A percentile compares a stretch with the other conserved stretches of the same genome.
phyloP scores from a whole-genome alignment of 2,797 vertebrate species.

The Darevskia mixta region DNA sequence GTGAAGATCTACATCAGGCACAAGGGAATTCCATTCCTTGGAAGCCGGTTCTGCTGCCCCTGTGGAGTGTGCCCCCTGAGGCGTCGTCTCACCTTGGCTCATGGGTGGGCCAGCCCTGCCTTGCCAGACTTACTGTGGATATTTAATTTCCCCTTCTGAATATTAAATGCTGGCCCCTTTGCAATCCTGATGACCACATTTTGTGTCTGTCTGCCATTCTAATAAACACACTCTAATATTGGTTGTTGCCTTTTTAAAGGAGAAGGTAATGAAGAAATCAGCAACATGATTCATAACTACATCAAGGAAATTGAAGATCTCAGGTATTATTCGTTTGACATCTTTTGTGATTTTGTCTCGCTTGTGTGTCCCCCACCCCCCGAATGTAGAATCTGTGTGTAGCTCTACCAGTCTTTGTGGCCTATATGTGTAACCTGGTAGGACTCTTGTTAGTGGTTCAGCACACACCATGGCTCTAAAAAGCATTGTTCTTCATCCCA shows the following conservation, averaged over 20 bases:
- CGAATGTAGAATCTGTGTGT: not conserved
- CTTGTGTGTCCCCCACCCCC: not conserved
- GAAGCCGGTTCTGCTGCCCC: too few relatives aligned
- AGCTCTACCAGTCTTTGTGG: not conserved
- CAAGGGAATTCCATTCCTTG: too few relatives aligned
- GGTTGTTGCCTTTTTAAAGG: conserved; percentile 77
- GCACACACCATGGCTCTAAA: not conserved
- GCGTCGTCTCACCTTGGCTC: too few relatives aligned
- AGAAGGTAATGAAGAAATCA: conserved; percentile 95
- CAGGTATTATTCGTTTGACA: conserved; percentile 82
- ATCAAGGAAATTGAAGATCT: conserved; percentile 98
- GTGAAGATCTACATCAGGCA: too few relatives aligned
- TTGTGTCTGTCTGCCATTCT: not conserved
- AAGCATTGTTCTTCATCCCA: not conserved
- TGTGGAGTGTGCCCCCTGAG: too few relatives aligned
- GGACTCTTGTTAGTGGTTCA: not conserved
- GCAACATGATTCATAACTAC: conserved; percentile 96
- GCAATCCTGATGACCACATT: not conserved
- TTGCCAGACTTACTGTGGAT: not conserved
- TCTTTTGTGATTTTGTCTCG: not conserved
- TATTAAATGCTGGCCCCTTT: not conserved
- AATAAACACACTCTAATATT: not conserved
- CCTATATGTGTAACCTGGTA: not conserved
- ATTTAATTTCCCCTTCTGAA: not conserved
- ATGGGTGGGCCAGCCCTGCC: too few relatives aligned